These are phyloP conservation scores for Prenolepis imparis DNA, from an alignment of 2,888 invertebrate species.

Conservation along the genomic window DNA sequence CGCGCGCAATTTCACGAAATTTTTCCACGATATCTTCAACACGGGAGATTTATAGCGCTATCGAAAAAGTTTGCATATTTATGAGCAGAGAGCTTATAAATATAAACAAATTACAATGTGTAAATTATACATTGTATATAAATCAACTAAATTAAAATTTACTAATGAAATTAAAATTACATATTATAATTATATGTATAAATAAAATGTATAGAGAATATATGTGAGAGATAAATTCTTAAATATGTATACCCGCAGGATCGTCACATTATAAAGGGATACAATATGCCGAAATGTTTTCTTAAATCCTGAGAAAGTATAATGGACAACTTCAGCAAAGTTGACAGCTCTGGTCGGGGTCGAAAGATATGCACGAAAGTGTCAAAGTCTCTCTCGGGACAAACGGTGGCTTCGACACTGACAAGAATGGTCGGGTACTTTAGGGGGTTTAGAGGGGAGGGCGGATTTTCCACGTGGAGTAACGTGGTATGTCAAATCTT, in stretches of 20 bases:
- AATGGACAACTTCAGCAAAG: constrained; percentile 17
- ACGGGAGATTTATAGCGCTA: background rate
- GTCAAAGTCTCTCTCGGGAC: constrained; percentile 16
- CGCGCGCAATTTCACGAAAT: background rate
- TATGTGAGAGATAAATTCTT: background rate
- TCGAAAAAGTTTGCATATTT: background rate
- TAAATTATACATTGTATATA: background rate
- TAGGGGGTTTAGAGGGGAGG: background rate
- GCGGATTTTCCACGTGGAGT: constrained; percentile 27
- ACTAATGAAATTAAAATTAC: background rate
- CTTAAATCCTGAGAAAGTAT: constrained; percentile 5
- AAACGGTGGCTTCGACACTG: constrained; percentile 41
- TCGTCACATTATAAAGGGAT: background rate
- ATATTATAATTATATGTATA: background rate
- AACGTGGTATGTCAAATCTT: constrained; percentile 28
- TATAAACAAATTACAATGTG: background rate
- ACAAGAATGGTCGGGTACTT: constrained; percentile 17
- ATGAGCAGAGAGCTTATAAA: background rate
- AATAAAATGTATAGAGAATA: background rate
- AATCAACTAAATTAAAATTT: background rate
- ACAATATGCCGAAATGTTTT: background rate
- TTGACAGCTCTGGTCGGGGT: constrained; percentile 54
- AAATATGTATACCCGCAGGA: background rate
- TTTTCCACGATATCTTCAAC: background rate
- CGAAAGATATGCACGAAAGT: constrained; percentile 60